Base-by-base conservation (phyloP, 2,888 invertebrate species). In the Synergus laeviventris region DNA sequence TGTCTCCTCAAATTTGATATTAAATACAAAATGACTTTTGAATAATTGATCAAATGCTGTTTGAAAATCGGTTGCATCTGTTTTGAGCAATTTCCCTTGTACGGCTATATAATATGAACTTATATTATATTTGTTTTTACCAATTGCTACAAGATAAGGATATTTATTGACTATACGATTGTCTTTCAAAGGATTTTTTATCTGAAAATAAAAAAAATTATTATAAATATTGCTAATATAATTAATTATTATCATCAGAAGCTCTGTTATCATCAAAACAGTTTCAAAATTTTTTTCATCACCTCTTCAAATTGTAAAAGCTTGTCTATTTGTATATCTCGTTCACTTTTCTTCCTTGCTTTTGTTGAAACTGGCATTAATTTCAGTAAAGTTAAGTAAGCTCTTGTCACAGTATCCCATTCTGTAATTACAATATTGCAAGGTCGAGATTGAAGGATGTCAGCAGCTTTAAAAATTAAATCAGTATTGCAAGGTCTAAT, bases 1-100 rank as follows among this genome's bases (percentile, higher is more conserved):
- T 56, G 62, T 66, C 8, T 45, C 39, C 45, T 73, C 73, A 49
- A 74, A 82, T 24, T 79, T 38, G 12, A 61, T 75, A 73, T 79
- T 31, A 49, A 82, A 74, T 16, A 82, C 79, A 31, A 76, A 81
- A 60, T 81, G 78, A 21, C 45, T 56, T 36, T 81, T 82, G 62
- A 81, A 82, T 12, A 82, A 61, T 73, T 74, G 62, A 62, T 82
- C 82, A 54, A 82, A 81, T 5, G 79, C 81, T 36, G 31, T 62
- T 24, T 54, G 61, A 12, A 79, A 70, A 16, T 75, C 59, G 4
- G 39, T 73, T 24, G 73, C 74, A 36, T 78, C 76, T 14, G 79
- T 42, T n/a, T 79, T 74, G 16, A 82, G 74, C 18, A 81, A 59
- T 42, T 79, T 64, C 36, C 74, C 76, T 24, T 74, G 75, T 18